A percentile compares a stretch with the other conserved stretches of the same genome.
These are phyloP conservation scores for Zosterops hypoxanthus DNA, from an alignment of 2,113 vertebrate species.

Conservation along the genomic window DNA sequence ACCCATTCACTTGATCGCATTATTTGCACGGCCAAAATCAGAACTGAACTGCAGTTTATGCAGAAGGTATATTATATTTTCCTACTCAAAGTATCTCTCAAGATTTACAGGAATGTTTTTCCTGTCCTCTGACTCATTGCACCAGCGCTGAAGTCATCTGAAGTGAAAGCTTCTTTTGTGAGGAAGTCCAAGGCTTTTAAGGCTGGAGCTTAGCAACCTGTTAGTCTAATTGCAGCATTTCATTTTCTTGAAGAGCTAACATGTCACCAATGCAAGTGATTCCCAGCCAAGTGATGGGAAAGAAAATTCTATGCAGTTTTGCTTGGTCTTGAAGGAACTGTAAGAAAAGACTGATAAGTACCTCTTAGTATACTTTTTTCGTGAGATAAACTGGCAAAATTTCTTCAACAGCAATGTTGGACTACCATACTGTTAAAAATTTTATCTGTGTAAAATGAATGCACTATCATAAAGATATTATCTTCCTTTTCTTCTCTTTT, in stretches of 20 bases:
- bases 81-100: background rate
- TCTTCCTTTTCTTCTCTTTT: background rate
- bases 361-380: background rate
- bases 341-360: background rate
- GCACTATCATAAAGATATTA: background rate
- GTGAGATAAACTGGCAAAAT: background rate
- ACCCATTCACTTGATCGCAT: background rate
- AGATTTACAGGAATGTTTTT: background rate
- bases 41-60: background rate
- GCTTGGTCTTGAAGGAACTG: background rate
- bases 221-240: background rate
- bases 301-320: background rate
- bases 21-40: background rate
- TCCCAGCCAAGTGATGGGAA: background rate
- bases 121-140: background rate
- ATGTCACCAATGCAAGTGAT: background rate
- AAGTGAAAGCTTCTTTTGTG: background rate
- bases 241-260: background rate
- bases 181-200: background rate
- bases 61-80: background rate
- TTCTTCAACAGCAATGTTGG: background rate
- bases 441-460: background rate
- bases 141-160: background rate
- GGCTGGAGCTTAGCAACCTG: background rate
- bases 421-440: background rate